phyloP scores from a whole-genome alignment of 2,888 invertebrate genomes.

The Drosophila pseudotakahashii region DNA sequence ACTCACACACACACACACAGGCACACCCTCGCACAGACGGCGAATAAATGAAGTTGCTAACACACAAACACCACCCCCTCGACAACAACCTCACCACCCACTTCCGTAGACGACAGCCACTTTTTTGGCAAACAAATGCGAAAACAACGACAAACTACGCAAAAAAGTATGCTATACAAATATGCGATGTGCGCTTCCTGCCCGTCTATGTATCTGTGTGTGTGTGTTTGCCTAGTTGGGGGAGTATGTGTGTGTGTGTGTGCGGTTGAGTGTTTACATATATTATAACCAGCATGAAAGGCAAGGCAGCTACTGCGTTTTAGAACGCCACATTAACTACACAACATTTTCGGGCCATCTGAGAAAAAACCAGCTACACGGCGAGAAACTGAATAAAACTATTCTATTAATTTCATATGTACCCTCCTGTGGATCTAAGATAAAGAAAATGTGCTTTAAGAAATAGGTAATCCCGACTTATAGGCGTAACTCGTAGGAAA shows the following conservation, averaged over 20 bases:
- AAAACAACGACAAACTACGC: conserved; percentile 74
- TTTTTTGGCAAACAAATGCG: conserved; percentile 60
- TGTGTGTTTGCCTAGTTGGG: conserved; percentile 1
- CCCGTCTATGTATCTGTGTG: neutral
- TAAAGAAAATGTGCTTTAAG: too few relatives aligned
- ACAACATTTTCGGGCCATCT: conserved; percentile 65
- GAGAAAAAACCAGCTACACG: conserved; percentile 15
- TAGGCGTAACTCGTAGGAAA: too few relatives aligned
- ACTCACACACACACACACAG: neutral
- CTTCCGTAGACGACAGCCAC: conserved; percentile 20
- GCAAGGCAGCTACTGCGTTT: conserved; percentile 67
- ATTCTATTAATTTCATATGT: too few relatives aligned
- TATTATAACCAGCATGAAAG: conserved; percentile 55
- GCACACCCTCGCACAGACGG: conserved; percentile 12
- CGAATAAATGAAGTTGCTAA: conserved; percentile 50
- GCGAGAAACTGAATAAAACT: neutral
- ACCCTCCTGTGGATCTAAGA: too few relatives aligned
- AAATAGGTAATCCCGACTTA: too few relatives aligned
- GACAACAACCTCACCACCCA: neutral
- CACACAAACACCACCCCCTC: conserved; percentile 17
- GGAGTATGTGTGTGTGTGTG: conserved; percentile 24
- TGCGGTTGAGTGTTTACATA: conserved; percentile 75
- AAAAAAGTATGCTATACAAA: conserved; percentile 73
- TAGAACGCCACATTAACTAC: conserved; percentile 78
- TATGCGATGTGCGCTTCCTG: conserved; percentile 55